phyloP scores from a whole-genome alignment of 2,888 invertebrate genomes.

The Netelia virgata region DNA sequence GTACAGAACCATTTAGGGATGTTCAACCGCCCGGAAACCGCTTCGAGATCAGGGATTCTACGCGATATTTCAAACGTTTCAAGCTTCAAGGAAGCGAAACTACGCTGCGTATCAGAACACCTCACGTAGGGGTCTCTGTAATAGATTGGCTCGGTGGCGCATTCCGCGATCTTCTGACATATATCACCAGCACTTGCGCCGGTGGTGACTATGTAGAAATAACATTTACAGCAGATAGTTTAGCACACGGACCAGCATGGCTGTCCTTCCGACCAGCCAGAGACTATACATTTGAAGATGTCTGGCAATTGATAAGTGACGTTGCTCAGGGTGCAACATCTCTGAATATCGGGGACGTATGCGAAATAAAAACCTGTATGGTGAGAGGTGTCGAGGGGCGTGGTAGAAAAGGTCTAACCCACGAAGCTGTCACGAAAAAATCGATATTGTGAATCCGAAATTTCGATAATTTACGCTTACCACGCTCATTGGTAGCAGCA shows the following conservation, averaged over 20 bases:
- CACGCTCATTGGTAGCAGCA: constrained; percentile 24
- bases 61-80: constrained; percentile 17
- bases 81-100: constrained; percentile 20
- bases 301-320: neutral
- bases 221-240: constrained; percentile 1
- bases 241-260: neutral
- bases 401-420: constrained; percentile 25
- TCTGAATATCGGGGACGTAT: neutral
- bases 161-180: constrained; percentile 13
- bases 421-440: constrained; percentile 23
- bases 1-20: neutral
- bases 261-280: neutral
- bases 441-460: constrained; percentile 34
- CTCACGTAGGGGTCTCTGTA: neutral
- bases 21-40: constrained; percentile 26
- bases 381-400: constrained; percentile 8
- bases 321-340: constrained; percentile 1
- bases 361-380: neutral
- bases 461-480: constrained; percentile 32
- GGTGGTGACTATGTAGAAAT: constrained; percentile 3
- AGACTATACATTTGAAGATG: neutral
- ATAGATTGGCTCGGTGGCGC: constrained; percentile 17
- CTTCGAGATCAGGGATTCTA: constrained; percentile 1
- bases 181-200: constrained; percentile 6
- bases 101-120: constrained; percentile 3